Evolutionary conservation across 2,113 vertebrate genomes (phyloP), one percentile per base, ranked within the genome.

Genomic region (Orientallactaga bullata): DNA sequence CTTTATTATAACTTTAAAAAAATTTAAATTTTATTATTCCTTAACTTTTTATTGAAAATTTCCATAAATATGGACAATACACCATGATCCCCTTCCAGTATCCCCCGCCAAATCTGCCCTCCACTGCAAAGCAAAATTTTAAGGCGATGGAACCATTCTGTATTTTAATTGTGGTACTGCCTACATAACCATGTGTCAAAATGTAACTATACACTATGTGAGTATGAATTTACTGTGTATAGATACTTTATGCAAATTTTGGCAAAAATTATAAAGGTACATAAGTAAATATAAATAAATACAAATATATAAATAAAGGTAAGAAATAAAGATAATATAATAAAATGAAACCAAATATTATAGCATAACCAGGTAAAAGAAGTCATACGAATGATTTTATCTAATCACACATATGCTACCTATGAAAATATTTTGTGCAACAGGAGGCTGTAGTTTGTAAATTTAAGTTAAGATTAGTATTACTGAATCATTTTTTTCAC

Each of bases 381-480:
- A 74, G 17, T 71, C 42, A 60, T 35, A 92, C 12, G 23, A 26
- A 84, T 80, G 17, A 90, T n/a, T 91, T 93, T 69, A 65, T 23
- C 78, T 90, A 76, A 77, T 37, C 55, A 35, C 21, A 61, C 23
- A 23, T 61, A 86, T 76, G 8, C 35, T 79, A 66, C 58, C 66
- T 32, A 81, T 47, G 23, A 76, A 81, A 68, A 69, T 24, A 87
- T 80, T 89, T 84, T 47, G 83, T 88, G 83, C n/a, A 79, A 68
- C 47, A 26, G 23, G 12, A 78, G 26, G 37, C 16, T 30, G 20
- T 37, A 68, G 18, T 61, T 79, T 74, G 71, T 24, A 39, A 68
- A 91, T 81, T 77, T 72, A 85, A 96, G 73, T 68, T 94, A 87
- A 68, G 58, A 39, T 88, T 23, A 58, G 24, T 60, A 85, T 81